phyloP scores from a whole-genome alignment of 1,140 invertebrate genomes.

The Caenorhabditis remanei region DNA sequence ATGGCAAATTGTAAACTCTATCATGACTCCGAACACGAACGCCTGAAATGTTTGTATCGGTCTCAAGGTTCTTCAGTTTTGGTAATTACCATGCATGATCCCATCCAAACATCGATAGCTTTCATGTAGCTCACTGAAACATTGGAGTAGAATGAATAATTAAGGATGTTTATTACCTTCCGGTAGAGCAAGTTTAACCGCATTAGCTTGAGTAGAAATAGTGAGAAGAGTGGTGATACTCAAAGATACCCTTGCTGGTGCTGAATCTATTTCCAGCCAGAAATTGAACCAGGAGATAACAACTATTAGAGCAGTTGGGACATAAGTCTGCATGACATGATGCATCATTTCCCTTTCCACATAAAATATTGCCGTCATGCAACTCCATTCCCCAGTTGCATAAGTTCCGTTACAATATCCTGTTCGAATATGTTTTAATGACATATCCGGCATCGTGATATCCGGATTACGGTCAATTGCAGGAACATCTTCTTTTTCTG shows the following conservation, averaged over 20 bases:
- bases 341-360: conserved; percentile 76
- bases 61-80: not conserved
- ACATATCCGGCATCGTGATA: conserved; percentile 77
- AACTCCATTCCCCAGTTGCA: conserved; percentile 74
- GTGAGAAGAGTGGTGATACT: conserved; percentile 76
- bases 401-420: conserved; percentile 77
- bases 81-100: conserved; percentile 66
- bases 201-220: conserved; percentile 77
- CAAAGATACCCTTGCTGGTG: conserved; percentile 78
- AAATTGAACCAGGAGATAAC: conserved; percentile 78
- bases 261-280: conserved; percentile 78
- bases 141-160: no score
- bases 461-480: conserved; percentile 76
- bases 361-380: conserved; percentile 75
- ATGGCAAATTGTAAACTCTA: conserved; percentile 76
- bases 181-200: conserved; percentile 73
- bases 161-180: not conserved
- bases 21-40: conserved; percentile 74
- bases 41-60: conserved; percentile 22
- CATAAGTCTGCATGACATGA: conserved; percentile 77
- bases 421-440: conserved; percentile 71
- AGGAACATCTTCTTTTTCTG: conserved; percentile 69
- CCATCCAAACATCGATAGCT: conserved; percentile 75
- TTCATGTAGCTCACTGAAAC: conserved; percentile 76
- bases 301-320: conserved; percentile 76